Percentiles rank a stretch among this genome's conserved stretches.
Conservation (phyloP, 2,113 vertebrate genomes). For the Burhinus oedicnemus region DNA sequence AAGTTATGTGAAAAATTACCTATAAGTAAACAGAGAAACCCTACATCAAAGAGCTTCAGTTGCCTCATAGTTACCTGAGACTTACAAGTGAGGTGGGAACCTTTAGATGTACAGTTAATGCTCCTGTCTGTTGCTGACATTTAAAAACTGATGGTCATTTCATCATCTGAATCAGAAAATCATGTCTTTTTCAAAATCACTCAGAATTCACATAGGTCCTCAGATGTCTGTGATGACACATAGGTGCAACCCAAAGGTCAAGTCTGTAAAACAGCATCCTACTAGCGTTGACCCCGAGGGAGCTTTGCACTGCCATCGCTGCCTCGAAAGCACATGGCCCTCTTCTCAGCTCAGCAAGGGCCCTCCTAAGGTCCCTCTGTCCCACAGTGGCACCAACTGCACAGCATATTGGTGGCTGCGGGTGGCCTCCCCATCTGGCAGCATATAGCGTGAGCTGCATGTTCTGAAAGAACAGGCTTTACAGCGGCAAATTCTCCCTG, state of each 20-base stretch:
- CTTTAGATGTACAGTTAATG: neutral
- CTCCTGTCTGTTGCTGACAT: neutral
- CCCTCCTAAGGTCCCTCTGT: rapidly evolving
- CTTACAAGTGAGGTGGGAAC: neutral
- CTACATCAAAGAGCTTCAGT: neutral
- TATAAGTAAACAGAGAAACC: neutral
- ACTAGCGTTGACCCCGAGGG: rapidly evolving
- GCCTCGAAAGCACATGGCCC: rapidly evolving
- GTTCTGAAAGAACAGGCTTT: neutral
- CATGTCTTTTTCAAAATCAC: neutral
- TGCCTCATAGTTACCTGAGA: neutral
- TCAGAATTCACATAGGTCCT: neutral
- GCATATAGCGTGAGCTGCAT: neutral
- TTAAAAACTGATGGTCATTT: neutral
- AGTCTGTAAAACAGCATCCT: neutral
- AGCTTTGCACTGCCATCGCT: rapidly evolving
- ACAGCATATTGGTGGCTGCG: rapidly evolving
- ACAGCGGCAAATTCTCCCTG: neutral
- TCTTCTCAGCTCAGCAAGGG: neutral
- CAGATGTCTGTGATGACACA: neutral
- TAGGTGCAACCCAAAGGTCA: neutral
- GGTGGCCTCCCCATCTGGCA: neutral
- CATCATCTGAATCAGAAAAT: neutral
- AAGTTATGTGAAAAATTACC: neutral
- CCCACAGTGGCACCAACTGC: rapidly evolving